phyloP scores from a whole-genome alignment of 2,797 vertebrate genomes.

The Caiman crocodilus region DNA sequence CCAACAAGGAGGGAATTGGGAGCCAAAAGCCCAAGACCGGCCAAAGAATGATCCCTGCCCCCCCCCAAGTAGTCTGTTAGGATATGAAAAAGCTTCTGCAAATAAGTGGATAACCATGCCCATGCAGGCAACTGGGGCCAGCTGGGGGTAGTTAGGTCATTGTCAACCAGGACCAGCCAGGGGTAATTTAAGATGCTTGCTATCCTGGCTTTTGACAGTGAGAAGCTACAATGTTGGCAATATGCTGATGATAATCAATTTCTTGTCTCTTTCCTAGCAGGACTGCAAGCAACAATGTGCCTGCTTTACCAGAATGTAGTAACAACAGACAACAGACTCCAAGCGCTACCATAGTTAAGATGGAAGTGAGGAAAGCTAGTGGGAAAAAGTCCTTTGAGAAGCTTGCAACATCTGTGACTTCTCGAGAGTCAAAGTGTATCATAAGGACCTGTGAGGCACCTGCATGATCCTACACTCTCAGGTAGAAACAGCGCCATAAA shows the following conservation, averaged over 20 bases:
- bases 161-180: too few relatives aligned
- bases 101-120: too few relatives aligned
- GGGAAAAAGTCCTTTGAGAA: not conserved
- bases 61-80: too few relatives aligned
- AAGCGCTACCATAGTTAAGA: not conserved
- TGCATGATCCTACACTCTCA: not conserved
- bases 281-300: not conserved
- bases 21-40: too few relatives aligned
- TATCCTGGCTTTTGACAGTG: too few relatives aligned
- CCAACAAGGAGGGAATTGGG: too few relatives aligned
- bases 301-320: not conserved
- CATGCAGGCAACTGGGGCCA: too few relatives aligned
- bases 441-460: not conserved
- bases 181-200: too few relatives aligned
- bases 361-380: not conserved
- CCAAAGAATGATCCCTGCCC: too few relatives aligned
- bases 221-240: not conserved
- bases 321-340: not conserved
- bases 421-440: not conserved
- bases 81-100: too few relatives aligned
- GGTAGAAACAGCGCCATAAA: not conserved
- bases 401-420: not conserved
- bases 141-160: too few relatives aligned
- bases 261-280: not conserved
- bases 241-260: not conserved